Evolutionary conservation across 2,888 invertebrate species (phyloP), one percentile per base, ranked within the genome.

Genomic region (Athripsodes cinereus): DNA sequence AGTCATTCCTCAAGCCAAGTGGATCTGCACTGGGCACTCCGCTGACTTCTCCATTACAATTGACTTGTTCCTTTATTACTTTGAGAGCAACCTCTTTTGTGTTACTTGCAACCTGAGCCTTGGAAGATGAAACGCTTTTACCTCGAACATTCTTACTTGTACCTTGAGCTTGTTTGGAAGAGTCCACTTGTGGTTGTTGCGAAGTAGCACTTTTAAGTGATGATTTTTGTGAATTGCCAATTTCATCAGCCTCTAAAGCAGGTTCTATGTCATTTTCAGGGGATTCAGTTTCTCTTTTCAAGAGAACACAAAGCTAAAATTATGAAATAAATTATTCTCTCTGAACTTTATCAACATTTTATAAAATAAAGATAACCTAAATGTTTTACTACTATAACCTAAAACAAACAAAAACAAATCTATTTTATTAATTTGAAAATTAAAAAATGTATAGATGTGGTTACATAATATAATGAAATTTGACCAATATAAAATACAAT

Each of bases 191-290:
- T 13, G 5, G 2, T 16, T 13, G 16, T 13, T 13, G 13, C 13
- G 5, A 5, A 16, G 16, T 2, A 13, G 21, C 20, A 20, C 19
- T 13, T 13, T 18, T 47, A 19, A 19, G 2, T 5, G 47, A 47
- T 21, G 21, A 19, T 47, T 47, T 47, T 6, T 47, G 47, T 6
- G 47, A 18, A 11, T 26, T 50, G 26, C 2, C 20, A 50, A 18
- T 11, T 60, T 75, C 75, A 61, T 74, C 69, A 21, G 73, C 75
- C 63, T 75, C 75, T 13, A 71, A 63, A 1, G 75, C 75, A 60
- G 71, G 67, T 55, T 75, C 75, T 22, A 75, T 69, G 13, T 60
- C 61, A 16, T 53, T 49, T 6, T 57, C 55, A 13, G 59, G 40
- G 3, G 49, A 34, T 22, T 55, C 40, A 22, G 57, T 49, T 35